phyloP scores from a whole-genome alignment of 1,140 invertebrate species.

The Zaprionus ghesquierei region DNA sequence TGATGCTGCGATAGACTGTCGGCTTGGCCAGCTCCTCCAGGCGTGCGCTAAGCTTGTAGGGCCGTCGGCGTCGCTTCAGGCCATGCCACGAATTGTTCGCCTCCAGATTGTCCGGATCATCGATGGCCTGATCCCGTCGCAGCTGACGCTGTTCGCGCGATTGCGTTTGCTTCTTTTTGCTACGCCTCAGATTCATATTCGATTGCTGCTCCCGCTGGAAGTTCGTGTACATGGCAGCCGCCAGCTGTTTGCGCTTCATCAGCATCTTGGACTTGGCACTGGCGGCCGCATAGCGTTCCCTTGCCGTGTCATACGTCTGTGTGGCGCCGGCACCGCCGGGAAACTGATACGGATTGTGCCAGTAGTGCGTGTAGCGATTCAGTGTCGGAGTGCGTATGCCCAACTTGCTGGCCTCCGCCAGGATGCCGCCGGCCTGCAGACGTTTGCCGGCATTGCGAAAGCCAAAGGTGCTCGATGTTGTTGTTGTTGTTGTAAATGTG shows the following conservation, averaged over 20 bases:
- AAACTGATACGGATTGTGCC: constrained; percentile 37
- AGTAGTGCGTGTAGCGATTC: background rate
- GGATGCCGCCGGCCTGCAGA: background rate
- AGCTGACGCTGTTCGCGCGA: constrained; percentile 12
- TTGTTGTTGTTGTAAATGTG: background rate
- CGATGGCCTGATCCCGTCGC: constrained; percentile 45
- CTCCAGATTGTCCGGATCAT: constrained; percentile 38
- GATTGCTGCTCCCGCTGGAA: background rate
- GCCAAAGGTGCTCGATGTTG: no score
- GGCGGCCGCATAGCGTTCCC: background rate
- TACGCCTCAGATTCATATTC: background rate
- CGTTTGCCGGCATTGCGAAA: background rate
- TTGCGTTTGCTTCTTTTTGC: constrained; percentile 4
- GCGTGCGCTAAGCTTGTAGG: constrained; percentile 18
- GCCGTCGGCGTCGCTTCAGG: background rate
- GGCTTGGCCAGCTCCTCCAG: constrained; percentile 22
- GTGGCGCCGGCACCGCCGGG: constrained; percentile 30
- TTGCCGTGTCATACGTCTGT: background rate
- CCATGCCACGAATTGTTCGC: background rate
- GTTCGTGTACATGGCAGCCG: background rate
- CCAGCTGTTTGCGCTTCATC: background rate
- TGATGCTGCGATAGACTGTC: background rate
- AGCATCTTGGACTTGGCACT: background rate
- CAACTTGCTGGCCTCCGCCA: background rate
- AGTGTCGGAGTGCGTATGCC: background rate